A percentile compares a stretch with the other conserved stretches of the same genome.
These are phyloP conservation scores for Holacanthella duospinosa DNA, from an alignment of 2,888 invertebrate species.

Conservation along the genomic window DNA sequence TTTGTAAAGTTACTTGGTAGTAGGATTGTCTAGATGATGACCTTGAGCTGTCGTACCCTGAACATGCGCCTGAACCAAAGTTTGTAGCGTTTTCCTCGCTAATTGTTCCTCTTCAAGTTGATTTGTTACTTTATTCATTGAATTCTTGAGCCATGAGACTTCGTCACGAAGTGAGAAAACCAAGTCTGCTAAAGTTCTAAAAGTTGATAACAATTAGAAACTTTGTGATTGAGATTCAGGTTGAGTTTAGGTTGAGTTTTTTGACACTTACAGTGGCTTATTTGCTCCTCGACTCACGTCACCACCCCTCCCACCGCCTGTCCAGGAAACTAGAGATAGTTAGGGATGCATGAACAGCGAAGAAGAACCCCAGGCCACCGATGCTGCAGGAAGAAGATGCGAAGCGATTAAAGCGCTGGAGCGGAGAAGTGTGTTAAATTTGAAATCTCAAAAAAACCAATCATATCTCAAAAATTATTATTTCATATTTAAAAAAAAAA, in stretches of 20 bases:
- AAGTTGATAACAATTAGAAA: not conserved
- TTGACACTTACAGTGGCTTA: constrained; percentile 12
- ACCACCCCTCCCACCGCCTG: not conserved
- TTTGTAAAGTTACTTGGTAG: too few relatives aligned
- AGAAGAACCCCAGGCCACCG: too few relatives aligned
- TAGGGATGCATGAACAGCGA: not conserved
- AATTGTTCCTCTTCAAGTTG: constrained; percentile 59
- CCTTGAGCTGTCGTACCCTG: too few relatives aligned
- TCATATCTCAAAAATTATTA: too few relatives aligned
- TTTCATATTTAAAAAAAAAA: too few relatives aligned
- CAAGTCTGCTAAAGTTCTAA: constrained; percentile 61
- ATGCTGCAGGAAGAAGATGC: too few relatives aligned
- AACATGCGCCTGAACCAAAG: constrained; percentile 39
- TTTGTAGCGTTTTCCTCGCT: constrained; percentile 46
- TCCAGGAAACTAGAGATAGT: not conserved
- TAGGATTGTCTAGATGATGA: too few relatives aligned
- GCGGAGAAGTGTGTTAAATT: too few relatives aligned
- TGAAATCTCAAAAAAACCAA: too few relatives aligned
- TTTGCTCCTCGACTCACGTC: not conserved
- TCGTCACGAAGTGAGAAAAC: constrained; percentile 66
- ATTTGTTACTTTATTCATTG: constrained; percentile 50
- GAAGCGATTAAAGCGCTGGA: too few relatives aligned
- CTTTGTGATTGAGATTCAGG: constrained; percentile 22
- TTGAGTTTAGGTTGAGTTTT: constrained; percentile 18
- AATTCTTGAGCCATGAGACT: constrained; percentile 54